Evolutionary conservation across 2,797 vertebrate species (phyloP), one percentile per base, ranked within the genome.

Genomic region (Acanthurus leucopareius): DNA sequence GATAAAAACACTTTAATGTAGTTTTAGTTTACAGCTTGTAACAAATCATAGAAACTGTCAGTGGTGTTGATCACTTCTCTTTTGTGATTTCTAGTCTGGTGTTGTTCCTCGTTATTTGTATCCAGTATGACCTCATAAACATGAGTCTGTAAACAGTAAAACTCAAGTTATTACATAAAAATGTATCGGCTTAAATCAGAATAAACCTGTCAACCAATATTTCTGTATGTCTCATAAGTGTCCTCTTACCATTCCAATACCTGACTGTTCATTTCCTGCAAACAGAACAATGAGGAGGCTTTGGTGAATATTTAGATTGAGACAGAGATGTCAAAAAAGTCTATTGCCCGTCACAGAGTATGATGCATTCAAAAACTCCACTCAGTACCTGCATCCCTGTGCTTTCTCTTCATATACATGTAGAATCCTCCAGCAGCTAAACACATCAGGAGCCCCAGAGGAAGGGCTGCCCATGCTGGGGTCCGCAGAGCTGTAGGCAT

Each of bases 21-120:
- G 3, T 7, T 71, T n/a, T 83, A 92, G 68, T 89, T 81, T 0
- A 90, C 84, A 76, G 90, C 73, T 67, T 94, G 90, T 47, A 91
- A 48, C 52, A 93, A 70, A 87, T 89, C 7, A 77, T 93, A 92
- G 25, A 90, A 76, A 78, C 7, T 81, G 42, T 88, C 69, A 19
- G 49, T 44, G 2, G 66, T 71, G 1, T 65, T 66, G 11, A 58
- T 5, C 15, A 32, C 19, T 75, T 78, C 78, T 77, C 28, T 48
- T 57, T 60, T 63, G 25, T 17, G 11, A 2, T 16, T 25, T 44
- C 20, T 57, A 51, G 17, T 61, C 10, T 53, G 68, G 8, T 53
- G 47, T 54, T 1, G 59, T 65, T 83, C 79, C 25, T 85, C 77
- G 38, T 56, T 49, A 64, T 53, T 14, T 56, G 3, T 19, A 16